These are phyloP conservation scores for Epinephelus moara DNA, from an alignment of 2,113 vertebrate genomes.

Conservation along the genomic window DNA sequence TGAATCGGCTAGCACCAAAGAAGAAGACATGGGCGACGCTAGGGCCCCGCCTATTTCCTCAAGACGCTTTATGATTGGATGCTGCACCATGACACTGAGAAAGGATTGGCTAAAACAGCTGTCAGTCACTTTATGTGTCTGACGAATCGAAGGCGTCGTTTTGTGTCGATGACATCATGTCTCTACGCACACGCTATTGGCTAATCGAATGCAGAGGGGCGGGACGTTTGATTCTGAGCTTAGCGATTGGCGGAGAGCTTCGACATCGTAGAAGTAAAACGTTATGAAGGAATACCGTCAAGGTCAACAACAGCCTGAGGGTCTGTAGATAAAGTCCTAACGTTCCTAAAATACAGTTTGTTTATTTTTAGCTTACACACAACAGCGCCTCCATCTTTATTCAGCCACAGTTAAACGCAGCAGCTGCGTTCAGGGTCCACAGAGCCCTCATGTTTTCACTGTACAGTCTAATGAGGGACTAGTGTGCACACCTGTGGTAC, in stretches of 20 bases:
- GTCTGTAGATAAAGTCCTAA: background rate
- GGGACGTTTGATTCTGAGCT: background rate
- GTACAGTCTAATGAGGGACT: background rate
- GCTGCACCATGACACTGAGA: fast-evolving
- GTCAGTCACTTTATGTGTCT: background rate
- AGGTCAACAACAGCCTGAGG: slow-evolving; percentile 53
- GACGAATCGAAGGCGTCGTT: background rate
- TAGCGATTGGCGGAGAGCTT: slow-evolving; percentile 49
- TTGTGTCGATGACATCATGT: fast-evolving
- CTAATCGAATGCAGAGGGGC: background rate
- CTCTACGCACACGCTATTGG: slow-evolving; percentile 28
- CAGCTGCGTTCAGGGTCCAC: background rate
- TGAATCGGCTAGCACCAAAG: slow-evolving; percentile 26
- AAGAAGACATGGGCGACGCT: slow-evolving; percentile 7
- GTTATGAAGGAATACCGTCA: slow-evolving; percentile 10
- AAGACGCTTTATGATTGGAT: slow-evolving; percentile 54
- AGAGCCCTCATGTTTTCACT: background rate
- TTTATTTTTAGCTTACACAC: background rate
- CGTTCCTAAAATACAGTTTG: background rate
- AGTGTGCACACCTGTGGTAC: background rate
- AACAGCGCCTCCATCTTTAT: background rate
- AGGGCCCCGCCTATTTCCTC: slow-evolving; percentile 28
- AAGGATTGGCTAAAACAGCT: slow-evolving; percentile 39
- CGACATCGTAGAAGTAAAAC: background rate
- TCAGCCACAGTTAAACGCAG: background rate